Conservation (phyloP, 2,113 vertebrate genomes). For the Stegastes partitus region DNA sequence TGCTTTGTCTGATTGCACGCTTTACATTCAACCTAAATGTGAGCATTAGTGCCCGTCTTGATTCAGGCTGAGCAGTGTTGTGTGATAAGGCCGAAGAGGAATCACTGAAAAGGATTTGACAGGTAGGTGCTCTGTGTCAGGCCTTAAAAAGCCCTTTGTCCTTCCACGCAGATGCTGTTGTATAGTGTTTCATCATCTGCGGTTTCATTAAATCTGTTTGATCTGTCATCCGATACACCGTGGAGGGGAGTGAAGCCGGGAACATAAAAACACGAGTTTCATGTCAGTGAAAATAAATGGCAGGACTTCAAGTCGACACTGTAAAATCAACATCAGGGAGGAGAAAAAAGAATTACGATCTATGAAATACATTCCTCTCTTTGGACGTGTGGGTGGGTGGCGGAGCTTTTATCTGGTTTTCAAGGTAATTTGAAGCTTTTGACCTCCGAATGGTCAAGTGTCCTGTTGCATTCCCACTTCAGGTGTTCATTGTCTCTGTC, state of each 20-base stretch:
- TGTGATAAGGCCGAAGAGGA: constrained; percentile 12
- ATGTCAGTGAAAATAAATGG: constrained; percentile 19
- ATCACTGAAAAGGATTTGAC: constrained; percentile 31
- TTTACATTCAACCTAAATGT: constrained; percentile 27
- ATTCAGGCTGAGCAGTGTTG: constrained; percentile 3
- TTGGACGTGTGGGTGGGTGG: background rate
- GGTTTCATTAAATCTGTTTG: constrained; percentile 46
- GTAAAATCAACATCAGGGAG: background rate
- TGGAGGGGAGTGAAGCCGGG: background rate
- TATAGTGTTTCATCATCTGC: constrained; percentile 55
- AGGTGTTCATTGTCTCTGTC: background rate
- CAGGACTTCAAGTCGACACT: no score
- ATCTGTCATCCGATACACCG: constrained; percentile 14
- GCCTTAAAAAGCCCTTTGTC: constrained; percentile 34
- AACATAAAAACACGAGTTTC: constrained; percentile 8
- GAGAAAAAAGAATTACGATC: background rate
- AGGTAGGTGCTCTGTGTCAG: constrained; percentile 18
- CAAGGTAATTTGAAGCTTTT: constrained; percentile 9
- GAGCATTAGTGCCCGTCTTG: constrained; percentile 20
- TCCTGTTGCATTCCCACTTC: background rate
- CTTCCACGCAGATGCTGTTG: constrained; percentile 23
- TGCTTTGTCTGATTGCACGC: constrained; percentile 22
- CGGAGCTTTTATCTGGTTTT: background rate
- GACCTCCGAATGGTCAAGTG: constrained; percentile 10
- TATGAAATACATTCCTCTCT: background rate